These are phyloP conservation scores for Cydia splendana DNA, from an alignment of 1,140 invertebrate species.

Conservation along the genomic window DNA sequence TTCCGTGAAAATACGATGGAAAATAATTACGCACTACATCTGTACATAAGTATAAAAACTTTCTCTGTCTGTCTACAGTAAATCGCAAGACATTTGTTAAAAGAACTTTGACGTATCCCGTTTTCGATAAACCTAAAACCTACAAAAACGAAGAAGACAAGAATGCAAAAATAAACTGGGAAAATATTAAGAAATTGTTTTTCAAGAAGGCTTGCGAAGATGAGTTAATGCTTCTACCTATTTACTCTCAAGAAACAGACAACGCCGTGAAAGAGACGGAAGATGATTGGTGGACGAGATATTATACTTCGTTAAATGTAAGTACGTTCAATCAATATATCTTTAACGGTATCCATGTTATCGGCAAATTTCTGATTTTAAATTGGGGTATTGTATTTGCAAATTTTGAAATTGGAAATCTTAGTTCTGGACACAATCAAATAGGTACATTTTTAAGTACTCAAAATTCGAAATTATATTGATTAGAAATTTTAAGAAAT, in stretches of 20 bases:
- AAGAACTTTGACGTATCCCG: background rate
- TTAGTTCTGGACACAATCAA: too few species aligned
- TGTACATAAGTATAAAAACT: too few species aligned
- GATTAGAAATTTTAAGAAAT: too few species aligned
- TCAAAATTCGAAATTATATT: too few species aligned
- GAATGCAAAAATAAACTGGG: slow-evolving; percentile 44
- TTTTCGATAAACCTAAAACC: background rate
- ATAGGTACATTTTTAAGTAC: too few species aligned
- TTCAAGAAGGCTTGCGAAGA: slow-evolving; percentile 53
- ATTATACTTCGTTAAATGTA: slow-evolving; percentile 84
- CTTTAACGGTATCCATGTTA: too few species aligned
- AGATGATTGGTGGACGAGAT: slow-evolving; percentile 90
- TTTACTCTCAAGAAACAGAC: slow-evolving; percentile 45
- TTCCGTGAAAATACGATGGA: too few species aligned
- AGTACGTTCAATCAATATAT: background rate
- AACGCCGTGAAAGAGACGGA: slow-evolving; percentile 65
- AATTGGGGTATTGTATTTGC: too few species aligned
- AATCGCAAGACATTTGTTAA: slow-evolving; percentile 9
- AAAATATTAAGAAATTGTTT: slow-evolving; percentile 41
- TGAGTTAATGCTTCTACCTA: slow-evolving; percentile 55
- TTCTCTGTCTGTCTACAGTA: background rate
- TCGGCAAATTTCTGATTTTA: too few species aligned
- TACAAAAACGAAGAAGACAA: background rate
- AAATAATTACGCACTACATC: too few species aligned
- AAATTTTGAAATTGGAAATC: too few species aligned